Evolutionary conservation across 1,140 invertebrate genomes (phyloP).

Genomic region (Drosophila lacertosa): DNA sequence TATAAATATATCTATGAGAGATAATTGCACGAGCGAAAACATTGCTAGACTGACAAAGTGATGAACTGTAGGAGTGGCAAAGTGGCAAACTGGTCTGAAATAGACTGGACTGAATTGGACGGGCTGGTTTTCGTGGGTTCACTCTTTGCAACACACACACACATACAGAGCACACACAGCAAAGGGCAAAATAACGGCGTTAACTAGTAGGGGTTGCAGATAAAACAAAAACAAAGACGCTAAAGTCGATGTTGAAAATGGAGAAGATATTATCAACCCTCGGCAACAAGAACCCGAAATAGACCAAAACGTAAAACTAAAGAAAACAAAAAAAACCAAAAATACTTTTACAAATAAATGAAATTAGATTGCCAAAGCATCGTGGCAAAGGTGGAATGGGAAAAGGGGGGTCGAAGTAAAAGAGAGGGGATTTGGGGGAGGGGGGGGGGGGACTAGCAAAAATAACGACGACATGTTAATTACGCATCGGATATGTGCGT

Average conservation of each 20-base stretch:
- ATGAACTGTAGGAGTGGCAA: neutral
- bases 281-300: conserved; percentile 12
- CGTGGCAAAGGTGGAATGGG: neutral
- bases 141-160: conserved; percentile 7
- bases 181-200: neutral
- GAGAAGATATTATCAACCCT: conserved; percentile 42
- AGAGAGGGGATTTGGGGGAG: neutral
- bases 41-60: conserved; percentile 10
- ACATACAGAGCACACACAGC: neutral
- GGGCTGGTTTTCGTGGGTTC: neutral
- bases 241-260: neutral
- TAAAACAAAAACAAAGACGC: conserved; percentile 4
- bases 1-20: conserved; percentile 43
- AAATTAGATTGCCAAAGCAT: conserved; percentile 41
- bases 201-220: conserved; percentile 23
- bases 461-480: conserved; percentile 56
- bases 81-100: neutral
- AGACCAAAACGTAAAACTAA: conserved; percentile 20
- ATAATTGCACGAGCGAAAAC: conserved; percentile 63
- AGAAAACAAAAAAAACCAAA: conserved; percentile 9
- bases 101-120: conserved; percentile 20
- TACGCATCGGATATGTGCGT: conserved; percentile 55
- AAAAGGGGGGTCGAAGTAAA: too few relatives aligned
- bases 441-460: neutral
- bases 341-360: conserved; percentile 45